Conservation (phyloP, 1,140 invertebrate genomes). For the Solenopsis invicta region DNA sequence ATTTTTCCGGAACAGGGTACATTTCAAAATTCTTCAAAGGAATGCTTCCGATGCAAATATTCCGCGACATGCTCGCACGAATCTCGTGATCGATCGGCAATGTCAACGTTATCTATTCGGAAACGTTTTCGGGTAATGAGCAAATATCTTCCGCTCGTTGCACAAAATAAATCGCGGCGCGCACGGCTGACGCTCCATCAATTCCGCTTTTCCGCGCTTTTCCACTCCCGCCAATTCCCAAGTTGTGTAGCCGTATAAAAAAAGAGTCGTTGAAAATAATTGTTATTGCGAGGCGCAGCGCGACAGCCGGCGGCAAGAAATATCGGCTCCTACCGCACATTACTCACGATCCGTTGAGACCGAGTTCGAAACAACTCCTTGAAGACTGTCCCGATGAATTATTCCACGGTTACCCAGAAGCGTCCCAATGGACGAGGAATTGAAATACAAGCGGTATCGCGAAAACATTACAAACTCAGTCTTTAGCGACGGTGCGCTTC, state of each 20-base stretch:
- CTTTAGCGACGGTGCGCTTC: constrained; percentile 20
- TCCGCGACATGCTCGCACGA: background rate
- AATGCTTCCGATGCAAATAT: constrained; percentile 1
- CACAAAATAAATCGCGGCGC: constrained; percentile 54
- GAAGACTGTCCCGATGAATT: constrained; percentile 58
- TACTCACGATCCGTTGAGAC: constrained; percentile 63
- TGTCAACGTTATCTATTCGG: constrained; percentile 38
- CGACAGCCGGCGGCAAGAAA: constrained; percentile 57
- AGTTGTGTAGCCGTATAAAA: constrained; percentile 25
- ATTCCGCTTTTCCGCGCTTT: constrained; percentile 54
- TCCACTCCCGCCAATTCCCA: constrained; percentile 32
- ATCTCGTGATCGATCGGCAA: constrained; percentile 5
- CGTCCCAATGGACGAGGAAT: constrained; percentile 45
- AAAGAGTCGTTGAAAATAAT: constrained; percentile 55
- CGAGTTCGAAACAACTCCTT: constrained; percentile 61
- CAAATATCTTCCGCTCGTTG: constrained; percentile 56
- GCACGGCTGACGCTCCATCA: constrained; percentile 37
- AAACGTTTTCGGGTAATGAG: constrained; percentile 51
- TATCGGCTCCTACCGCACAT: constrained; percentile 50
- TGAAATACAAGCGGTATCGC: constrained; percentile 60
- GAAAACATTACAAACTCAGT: constrained; percentile 45
- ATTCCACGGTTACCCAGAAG: constrained; percentile 51
- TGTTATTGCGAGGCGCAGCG: constrained; percentile 48
- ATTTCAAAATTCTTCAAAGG: background rate
- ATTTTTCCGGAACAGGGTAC: background rate